Conservation (phyloP, 2,113 vertebrate genomes). For the Thermophis baileyi region DNA sequence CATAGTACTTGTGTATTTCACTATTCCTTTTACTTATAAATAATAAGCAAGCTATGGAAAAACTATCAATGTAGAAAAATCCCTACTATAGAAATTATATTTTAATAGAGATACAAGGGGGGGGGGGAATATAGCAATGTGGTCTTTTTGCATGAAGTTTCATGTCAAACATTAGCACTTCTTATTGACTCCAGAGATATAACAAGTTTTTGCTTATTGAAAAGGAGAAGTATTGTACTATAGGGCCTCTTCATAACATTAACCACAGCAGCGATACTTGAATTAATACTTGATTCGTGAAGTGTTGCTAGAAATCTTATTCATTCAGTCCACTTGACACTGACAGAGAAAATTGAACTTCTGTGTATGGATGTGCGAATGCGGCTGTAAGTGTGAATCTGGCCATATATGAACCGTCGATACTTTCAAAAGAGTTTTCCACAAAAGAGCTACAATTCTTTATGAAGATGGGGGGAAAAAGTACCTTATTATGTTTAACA, state of each 20-base stretch:
- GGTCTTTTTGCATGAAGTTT: background rate
- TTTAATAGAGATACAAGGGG: background rate
- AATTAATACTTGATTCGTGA: background rate
- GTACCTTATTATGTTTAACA: background rate
- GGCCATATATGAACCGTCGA: background rate
- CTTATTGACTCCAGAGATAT: conserved; percentile 12
- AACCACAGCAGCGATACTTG: background rate
- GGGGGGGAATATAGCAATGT: background rate
- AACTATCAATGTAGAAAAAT: background rate
- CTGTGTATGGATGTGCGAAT: background rate
- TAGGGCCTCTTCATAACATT: background rate
- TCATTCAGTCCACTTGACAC: background rate
- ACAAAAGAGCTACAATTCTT: background rate
- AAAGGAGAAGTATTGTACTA: background rate
- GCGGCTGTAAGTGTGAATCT: background rate
- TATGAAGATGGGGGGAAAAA: background rate
- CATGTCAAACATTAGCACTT: background rate
- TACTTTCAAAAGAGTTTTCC: background rate
- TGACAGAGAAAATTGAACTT: background rate
- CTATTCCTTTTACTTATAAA: background rate
- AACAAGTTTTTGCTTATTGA: conserved; percentile 4
- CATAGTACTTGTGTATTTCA: background rate
- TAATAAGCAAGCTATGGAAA: background rate
- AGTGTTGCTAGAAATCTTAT: background rate
- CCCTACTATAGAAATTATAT: background rate